Evolutionary conservation across 2,888 invertebrate species (phyloP), one percentile per base, ranked within the genome.

Genomic region (Scaptomyza cyrtandrae): DNA sequence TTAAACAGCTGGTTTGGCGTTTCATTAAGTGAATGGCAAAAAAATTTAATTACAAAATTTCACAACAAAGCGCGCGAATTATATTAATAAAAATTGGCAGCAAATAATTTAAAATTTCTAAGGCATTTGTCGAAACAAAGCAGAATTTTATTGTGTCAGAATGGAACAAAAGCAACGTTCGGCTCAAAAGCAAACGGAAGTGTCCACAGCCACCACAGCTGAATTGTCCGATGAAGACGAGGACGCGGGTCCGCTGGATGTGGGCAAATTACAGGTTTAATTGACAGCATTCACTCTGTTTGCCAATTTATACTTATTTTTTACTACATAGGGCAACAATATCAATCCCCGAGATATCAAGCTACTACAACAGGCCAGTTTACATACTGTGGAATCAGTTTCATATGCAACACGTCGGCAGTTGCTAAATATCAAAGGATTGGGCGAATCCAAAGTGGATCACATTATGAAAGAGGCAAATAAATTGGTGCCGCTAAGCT

Each of bases 391-490:
- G 0, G 99, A 99, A 90, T 94, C 99, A 0, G 95, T 99, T 11
- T 99, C 99, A 0, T 99, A 96, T 93, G 96, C 98, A 1, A 98
- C 99, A 0, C 98, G 98, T 90, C 99, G 99, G 92, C 95, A 95
- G 90, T 93, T 99, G 0, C 93, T 98, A 1, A 93, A 95, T 6
- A 96, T 98, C 45, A 98, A 98, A 92, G 99, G 99, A 0, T 97
- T 99, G 76, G 98, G 98, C 49, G 99, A 99, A 90, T 97, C 96
- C 0, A 99, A 99, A 92, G 99, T 98, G 11, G 99, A 99, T 74
- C 98, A 98, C 93, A 95, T 99, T 75, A 89, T 98, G 64, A 94
- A 94, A 3, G 99, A 98, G 93, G 98, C 99, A 2, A 94, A 95
- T 0, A 99, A 99, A 92, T 92, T 98, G 11, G 98, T 99, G 0